Conservation (phyloP, 2,797 vertebrate species). For the Apodemus agrarius region DNA sequence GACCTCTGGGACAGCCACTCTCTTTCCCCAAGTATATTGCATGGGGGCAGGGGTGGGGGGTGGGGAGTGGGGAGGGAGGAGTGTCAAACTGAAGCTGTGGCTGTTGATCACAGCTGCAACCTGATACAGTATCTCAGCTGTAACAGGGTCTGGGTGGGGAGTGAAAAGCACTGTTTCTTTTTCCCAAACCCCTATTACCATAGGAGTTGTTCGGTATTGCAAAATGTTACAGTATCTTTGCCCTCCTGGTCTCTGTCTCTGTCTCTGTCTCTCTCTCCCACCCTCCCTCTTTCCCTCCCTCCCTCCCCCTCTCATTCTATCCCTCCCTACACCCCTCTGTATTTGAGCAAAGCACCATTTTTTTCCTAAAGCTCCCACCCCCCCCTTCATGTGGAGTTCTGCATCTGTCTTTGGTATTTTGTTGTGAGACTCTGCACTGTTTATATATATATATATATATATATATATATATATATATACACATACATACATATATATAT, state of each 20-base stretch:
- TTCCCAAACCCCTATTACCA: not conserved
- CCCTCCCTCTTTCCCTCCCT: fast-evolving
- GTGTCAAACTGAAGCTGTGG: not conserved
- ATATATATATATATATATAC: too few relatives aligned
- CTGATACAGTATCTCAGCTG: not conserved
- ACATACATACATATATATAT: too few relatives aligned
- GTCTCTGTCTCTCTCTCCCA: too few relatives aligned
- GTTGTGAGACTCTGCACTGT: not conserved
- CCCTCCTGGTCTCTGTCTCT: not conserved
- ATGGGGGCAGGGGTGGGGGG: too few relatives aligned
- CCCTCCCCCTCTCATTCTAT: not conserved
- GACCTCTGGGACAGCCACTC: fast-evolving
- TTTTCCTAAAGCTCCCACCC: not conserved
- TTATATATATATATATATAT: too few relatives aligned
- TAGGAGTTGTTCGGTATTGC: not conserved
- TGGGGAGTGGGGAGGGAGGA: too few relatives aligned
- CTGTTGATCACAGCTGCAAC: not conserved
- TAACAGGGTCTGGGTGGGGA: not conserved
- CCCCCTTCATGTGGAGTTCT: not conserved
- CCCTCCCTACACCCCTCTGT: not conserved
- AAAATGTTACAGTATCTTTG: not conserved
- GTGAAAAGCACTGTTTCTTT: not conserved
- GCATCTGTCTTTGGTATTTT: not conserved
- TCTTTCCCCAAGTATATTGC: not conserved
- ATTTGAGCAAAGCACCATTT: not conserved